These are phyloP conservation scores for Clarias fuscus DNA, from an alignment of 2,797 vertebrate species.

Conservation along the genomic window DNA sequence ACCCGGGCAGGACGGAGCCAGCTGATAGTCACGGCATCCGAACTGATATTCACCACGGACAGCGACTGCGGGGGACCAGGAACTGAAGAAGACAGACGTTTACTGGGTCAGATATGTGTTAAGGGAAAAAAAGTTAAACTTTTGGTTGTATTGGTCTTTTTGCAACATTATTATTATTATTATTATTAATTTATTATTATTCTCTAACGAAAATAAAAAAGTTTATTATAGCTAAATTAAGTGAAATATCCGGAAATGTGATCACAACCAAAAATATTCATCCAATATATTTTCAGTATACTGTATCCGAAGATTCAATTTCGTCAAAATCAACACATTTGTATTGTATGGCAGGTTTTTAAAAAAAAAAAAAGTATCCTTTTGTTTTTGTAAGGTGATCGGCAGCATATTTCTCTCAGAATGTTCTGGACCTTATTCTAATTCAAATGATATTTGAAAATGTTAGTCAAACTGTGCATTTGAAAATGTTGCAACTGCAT, in stretches of 20 bases:
- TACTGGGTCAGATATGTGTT: background rate
- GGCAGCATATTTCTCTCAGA: background rate
- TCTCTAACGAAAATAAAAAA: no score
- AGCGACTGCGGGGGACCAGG: conserved; percentile 83
- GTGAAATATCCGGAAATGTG: background rate
- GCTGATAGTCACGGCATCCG: conserved; percentile 82
- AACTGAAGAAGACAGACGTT: conserved; percentile 68
- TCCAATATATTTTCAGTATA: background rate
- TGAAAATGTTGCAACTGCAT: no score
- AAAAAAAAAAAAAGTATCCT: no score
- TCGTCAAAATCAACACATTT: background rate
- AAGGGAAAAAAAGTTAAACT: background rate
- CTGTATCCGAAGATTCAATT: background rate
- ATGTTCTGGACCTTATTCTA: background rate
- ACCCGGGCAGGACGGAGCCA: conserved; percentile 82
- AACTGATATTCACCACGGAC: conserved; percentile 75
- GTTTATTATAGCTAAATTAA: background rate
- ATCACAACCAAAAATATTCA: background rate
- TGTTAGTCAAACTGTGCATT: no score
- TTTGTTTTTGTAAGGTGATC: background rate
- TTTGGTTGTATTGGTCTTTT: background rate
- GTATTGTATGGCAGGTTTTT: background rate
- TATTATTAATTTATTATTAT: no score
- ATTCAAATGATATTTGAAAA: no score
- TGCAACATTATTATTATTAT: background rate